Evolutionary conservation across 2,888 invertebrate species (phyloP).

Genomic region (Ichneumoninae sp.): DNA sequence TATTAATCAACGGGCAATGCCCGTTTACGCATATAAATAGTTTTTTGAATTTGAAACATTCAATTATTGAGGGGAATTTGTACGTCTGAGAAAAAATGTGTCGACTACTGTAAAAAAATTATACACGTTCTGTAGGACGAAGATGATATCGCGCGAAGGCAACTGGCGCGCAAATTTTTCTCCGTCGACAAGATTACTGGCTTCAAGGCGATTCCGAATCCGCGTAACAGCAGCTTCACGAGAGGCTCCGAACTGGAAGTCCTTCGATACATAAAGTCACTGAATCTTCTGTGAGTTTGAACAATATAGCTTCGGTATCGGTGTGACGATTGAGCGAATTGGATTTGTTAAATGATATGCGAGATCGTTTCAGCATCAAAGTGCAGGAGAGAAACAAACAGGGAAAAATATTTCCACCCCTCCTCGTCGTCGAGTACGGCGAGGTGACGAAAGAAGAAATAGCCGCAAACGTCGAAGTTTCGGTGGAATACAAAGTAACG

Average conservation of each 20-base stretch:
- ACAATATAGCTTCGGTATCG: neutral
- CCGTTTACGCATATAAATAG: too few relatives aligned
- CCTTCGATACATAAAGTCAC: slow-evolving; percentile 82
- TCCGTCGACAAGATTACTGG: slow-evolving; percentile 87
- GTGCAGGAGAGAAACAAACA: slow-evolving; percentile 82
- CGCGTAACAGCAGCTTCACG: slow-evolving; percentile 70
- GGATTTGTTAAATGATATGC: neutral
- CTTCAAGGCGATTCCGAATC: slow-evolving; percentile 72
- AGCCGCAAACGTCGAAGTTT: slow-evolving; percentile 79
- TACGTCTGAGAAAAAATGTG: neutral
- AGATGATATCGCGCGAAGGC: slow-evolving; percentile 86
- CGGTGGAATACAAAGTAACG: slow-evolving; percentile 82
- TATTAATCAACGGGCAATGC: too few relatives aligned
- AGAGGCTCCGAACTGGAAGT: slow-evolving; percentile 73
- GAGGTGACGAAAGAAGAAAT: slow-evolving; percentile 84
- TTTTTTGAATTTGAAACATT: too few relatives aligned
- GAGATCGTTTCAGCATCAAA: slow-evolving; percentile 79
- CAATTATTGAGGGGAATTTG: neutral
- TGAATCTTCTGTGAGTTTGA: slow-evolving; percentile 78
- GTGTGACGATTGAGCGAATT: neutral
- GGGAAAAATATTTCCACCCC: slow-evolving; percentile 87
- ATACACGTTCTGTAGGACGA: slow-evolving; percentile 58
- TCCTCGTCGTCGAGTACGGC: slow-evolving; percentile 86
- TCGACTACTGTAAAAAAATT: neutral
- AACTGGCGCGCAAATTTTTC: slow-evolving; percentile 89